Percentiles rank a stretch among this genome's conserved stretches.
Conservation (phyloP, 1,140 invertebrate genomes). For the Pseudomyrmex cubaensis region DNA sequence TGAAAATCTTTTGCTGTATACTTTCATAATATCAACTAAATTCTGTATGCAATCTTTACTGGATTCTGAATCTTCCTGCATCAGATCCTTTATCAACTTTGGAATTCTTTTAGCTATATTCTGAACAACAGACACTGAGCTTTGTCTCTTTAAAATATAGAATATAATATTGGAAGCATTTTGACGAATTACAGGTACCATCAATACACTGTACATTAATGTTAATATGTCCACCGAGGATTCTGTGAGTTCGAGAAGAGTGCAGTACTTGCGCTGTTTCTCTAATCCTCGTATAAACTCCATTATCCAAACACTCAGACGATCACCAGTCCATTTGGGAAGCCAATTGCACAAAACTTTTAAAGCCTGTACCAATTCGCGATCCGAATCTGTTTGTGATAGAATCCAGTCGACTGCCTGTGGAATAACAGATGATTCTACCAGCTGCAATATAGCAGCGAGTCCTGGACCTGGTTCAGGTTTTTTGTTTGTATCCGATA, state of each 20-base stretch:
- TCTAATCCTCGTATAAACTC: slow-evolving; percentile 85
- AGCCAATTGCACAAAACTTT: slow-evolving; percentile 85
- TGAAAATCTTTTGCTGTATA: slow-evolving; percentile 84
- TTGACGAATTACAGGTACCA: slow-evolving; percentile 82
- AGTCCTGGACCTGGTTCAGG: slow-evolving; percentile 84
- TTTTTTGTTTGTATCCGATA: slow-evolving; percentile 73
- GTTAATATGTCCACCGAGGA: slow-evolving; percentile 84
- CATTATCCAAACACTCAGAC: slow-evolving; percentile 85
- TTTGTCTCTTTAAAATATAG: slow-evolving; percentile 85
- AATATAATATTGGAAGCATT: slow-evolving; percentile 85
- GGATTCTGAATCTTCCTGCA: slow-evolving; percentile 80
- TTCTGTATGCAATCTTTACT: slow-evolving; percentile 83
- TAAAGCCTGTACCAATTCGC: slow-evolving; percentile 83
- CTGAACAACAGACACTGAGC: slow-evolving; percentile 80
- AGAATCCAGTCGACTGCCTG: slow-evolving; percentile 84
- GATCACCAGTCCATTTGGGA: slow-evolving; percentile 83
- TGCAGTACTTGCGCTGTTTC: slow-evolving; percentile 83
- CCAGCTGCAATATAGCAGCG: slow-evolving; percentile 86
- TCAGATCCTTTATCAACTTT: slow-evolving; percentile 34
- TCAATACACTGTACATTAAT: slow-evolving; percentile 81
- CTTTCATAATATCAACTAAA: slow-evolving; percentile 84
- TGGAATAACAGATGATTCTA: slow-evolving; percentile 80
- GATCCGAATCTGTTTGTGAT: slow-evolving; percentile 78
- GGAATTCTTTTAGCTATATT: slow-evolving; percentile 76
- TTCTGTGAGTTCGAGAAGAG: slow-evolving; percentile 85